A percentile compares a stretch with the other conserved stretches of the same genome.
These are phyloP conservation scores for Eudyptes chrysolophus DNA, from an alignment of 2,113 vertebrate genomes.

Conservation along the genomic window DNA sequence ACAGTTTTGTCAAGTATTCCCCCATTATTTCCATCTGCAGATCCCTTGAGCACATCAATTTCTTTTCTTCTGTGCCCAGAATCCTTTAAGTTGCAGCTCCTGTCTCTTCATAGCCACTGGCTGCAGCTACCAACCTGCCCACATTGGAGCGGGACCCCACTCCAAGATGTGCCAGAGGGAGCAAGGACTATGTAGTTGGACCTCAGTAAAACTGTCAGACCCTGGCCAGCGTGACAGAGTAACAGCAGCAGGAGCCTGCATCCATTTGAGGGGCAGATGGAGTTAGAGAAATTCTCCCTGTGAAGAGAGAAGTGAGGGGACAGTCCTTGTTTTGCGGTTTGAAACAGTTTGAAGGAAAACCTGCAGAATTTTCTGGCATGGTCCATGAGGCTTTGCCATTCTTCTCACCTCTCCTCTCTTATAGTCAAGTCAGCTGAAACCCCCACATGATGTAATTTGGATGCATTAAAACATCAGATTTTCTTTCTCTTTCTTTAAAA, in stretches of 20 bases:
- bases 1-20: not conserved
- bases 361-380: not conserved
- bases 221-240: not conserved
- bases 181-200: not conserved
- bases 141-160: not conserved
- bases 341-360: not conserved
- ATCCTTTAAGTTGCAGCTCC: not conserved
- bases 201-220: not conserved
- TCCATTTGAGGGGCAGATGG: not conserved
- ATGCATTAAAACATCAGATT: not conserved
- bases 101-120: not conserved
- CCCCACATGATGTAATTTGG: not conserved
- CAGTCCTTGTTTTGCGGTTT: not conserved
- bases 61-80: not conserved
- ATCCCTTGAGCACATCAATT: not conserved
- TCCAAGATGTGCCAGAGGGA: not conserved
- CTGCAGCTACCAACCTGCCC: not conserved
- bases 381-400: not conserved
- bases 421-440: not conserved
- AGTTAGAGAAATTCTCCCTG: not conserved
- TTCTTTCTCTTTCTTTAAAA: not conserved
- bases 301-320: not conserved
- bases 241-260: not conserved
- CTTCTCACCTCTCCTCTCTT: not conserved
- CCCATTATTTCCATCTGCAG: not conserved